A percentile compares a stretch with the other conserved stretches of the same genome.
phyloP scores from a whole-genome alignment of 2,113 vertebrate species.

The Oryzias curvinotus region DNA sequence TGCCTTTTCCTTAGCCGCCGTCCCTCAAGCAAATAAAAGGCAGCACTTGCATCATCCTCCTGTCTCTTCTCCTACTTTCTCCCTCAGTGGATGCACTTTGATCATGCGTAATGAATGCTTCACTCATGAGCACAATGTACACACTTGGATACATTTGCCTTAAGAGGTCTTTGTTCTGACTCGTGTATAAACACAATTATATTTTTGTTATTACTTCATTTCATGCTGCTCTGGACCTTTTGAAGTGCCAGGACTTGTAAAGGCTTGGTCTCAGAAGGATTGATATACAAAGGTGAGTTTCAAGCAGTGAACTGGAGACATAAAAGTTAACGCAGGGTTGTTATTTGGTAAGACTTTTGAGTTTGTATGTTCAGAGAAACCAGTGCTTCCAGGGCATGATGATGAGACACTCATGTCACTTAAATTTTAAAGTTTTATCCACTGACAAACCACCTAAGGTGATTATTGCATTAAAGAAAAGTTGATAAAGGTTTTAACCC shows the following conservation, averaged over 20 bases:
- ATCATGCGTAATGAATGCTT: conserved; percentile 49
- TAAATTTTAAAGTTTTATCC: too few relatives aligned
- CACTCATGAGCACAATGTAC: conserved; percentile 29
- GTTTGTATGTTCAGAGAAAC: not conserved
- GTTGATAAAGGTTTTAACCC: too few relatives aligned
- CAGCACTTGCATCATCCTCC: conserved; percentile 43
- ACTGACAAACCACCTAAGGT: not conserved
- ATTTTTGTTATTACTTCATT: conserved; percentile 48
- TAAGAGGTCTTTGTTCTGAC: conserved; percentile 57
- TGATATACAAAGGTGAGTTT: conserved; percentile 16
- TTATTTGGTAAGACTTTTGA: conserved; percentile 4
- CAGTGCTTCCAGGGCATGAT: rapidly evolving
- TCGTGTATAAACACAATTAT: conserved; percentile 46
- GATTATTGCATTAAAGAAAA: not conserved
- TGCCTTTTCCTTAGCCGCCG: conserved; percentile 15
- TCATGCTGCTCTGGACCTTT: conserved; percentile 45
- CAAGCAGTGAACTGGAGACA: not conserved
- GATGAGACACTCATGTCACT: conserved; percentile 1
- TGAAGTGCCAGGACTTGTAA: conserved; percentile 27
- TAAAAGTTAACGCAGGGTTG: conserved; percentile 9
- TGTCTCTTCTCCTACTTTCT: conserved; percentile 26
- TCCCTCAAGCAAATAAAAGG: conserved; percentile 43
- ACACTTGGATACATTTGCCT: conserved; percentile 26
- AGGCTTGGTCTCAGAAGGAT: not conserved
- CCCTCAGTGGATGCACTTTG: conserved; percentile 51